Base-by-base conservation (phyloP, 2,113 vertebrate genomes). In the Nibea albiflora region DNA sequence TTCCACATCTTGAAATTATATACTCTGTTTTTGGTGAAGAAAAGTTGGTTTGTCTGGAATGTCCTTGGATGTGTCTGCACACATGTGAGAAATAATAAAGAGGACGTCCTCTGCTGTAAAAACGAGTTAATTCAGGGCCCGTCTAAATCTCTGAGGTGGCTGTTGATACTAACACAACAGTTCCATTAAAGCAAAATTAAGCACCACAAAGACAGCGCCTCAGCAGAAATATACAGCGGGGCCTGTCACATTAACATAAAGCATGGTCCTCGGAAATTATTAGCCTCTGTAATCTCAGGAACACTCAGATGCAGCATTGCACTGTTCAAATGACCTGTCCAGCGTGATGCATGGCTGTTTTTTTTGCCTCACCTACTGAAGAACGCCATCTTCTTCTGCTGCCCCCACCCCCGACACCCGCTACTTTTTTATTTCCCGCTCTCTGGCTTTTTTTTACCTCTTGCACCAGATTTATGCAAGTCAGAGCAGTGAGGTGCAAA, bases 241-340 rank as follows among this genome's bases (percentile, higher is more conserved):
- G 67, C 67, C 81, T 70, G 81, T 89, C 78, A 80, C 85, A 87
- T 89, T 85, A 85, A 76, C 78, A 89, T 84, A 84, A 86, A 86
- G 65, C 58, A 85, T 75, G 53, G 60, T 62, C 58, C 66, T 85
- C 50, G 64, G 73, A 54, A 80, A 80, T 87, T 71, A 87, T 87
- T 71, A 83, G 69, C 68, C 85, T 74, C 73, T 31, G 63, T 87
- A 87, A 85, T 89, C 85, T 89, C 82, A 69, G 54, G 31, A 84
- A 78, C 80, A 57, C 81, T 86, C 76, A 81, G 78, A 84, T 64
- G 84, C 87, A 76, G 84, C 87, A 73, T 61, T 75, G 70, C 73
- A 67, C 76, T 73, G 49, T 63, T 88, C 54, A 77, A 83, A 83
- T 80, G 76, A 85, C 79, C 79, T 87, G 82, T 85, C 85, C 56